Percentiles rank a stretch among this genome's conserved stretches.
These are phyloP conservation scores for Hydractinia symbiolongicarpus DNA, from an alignment of 30 jellyfish, hydroid and myxozoan species.

Conservation along the genomic window DNA sequence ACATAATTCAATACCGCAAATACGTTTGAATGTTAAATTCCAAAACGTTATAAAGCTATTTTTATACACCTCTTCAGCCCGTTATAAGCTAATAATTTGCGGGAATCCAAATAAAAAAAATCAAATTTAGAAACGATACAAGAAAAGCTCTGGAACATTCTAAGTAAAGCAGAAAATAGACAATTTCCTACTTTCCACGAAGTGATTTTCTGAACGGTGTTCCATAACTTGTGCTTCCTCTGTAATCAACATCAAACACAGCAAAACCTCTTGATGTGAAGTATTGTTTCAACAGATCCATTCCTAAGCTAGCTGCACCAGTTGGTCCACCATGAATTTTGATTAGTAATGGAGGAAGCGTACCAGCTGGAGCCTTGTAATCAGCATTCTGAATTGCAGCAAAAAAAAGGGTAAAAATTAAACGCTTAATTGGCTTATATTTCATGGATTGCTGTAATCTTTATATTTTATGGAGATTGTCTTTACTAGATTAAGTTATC, in stretches of 20 bases:
- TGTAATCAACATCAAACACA: constrained; percentile 65
- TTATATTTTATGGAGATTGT: not conserved
- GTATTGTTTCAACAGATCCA: constrained; percentile 61
- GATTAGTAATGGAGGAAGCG: constrained; percentile 64
- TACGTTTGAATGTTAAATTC: not conserved
- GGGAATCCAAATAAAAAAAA: too few species aligned
- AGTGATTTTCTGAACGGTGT: constrained; percentile 51
- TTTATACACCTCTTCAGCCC: not conserved
- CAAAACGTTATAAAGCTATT: not conserved
- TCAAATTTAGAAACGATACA: too few species aligned
- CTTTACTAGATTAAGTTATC: not conserved
- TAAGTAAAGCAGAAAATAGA: too few species aligned
- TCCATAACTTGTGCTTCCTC: constrained; percentile 92
- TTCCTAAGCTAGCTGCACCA: constrained; percentile 51
- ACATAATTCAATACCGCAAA: not conserved
- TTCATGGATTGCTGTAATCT: not conserved
- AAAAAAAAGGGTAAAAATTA: not conserved
- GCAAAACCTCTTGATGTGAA: constrained; percentile 88
- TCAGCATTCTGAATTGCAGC: constrained; percentile 56
- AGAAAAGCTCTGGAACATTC: too few species aligned
- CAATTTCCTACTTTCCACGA: constrained; percentile 49
- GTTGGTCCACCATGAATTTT: constrained; percentile 90
- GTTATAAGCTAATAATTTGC: not conserved
- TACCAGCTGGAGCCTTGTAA: constrained; percentile 51
- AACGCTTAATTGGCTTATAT: not conserved